phyloP scores from a whole-genome alignment of 2,113 vertebrate species.

The Sula dactylatra region DNA sequence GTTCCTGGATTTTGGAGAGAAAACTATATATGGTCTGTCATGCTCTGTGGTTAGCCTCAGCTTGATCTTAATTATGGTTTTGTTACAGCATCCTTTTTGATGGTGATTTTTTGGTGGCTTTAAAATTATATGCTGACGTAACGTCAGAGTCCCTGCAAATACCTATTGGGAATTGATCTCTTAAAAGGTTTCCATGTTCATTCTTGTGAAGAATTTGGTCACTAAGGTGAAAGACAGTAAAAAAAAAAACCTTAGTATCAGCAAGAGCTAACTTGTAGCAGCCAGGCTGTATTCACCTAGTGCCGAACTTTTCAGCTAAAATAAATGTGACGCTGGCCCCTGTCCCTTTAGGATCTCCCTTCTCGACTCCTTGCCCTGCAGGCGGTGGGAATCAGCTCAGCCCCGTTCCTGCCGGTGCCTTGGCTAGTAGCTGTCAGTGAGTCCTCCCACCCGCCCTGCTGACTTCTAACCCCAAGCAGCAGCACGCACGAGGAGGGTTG shows the following conservation, averaged over 20 bases:
- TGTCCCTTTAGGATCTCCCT: not conserved
- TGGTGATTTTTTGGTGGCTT: not conserved
- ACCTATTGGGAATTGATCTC: not conserved
- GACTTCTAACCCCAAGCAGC: not conserved
- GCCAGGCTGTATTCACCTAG: not conserved
- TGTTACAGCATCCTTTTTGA: conserved; percentile 15
- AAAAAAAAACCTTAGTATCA: not conserved
- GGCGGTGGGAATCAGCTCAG: not conserved
- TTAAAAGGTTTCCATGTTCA: not conserved
- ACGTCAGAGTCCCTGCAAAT: not conserved
- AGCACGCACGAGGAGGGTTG: not conserved
- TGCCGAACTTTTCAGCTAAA: not conserved
- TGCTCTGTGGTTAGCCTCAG: not conserved
- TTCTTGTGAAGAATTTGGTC: not conserved
- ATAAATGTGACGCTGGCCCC: not conserved
- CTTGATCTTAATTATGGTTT: conserved; percentile 26
- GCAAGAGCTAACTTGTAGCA: not conserved
- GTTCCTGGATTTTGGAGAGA: conserved; percentile 26
- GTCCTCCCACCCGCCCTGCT: not conserved
- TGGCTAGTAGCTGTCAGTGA: fast-evolving
- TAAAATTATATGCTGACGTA: not conserved
- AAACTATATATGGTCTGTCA: not conserved
- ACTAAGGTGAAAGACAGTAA: not conserved
- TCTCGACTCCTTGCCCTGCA: not conserved
- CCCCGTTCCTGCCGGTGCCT: not conserved